These are phyloP conservation scores for Mnemiopsis leidyi DNA, from an alignment of 37 sponge, comb jelly and placozoan species.

Conservation along the genomic window DNA sequence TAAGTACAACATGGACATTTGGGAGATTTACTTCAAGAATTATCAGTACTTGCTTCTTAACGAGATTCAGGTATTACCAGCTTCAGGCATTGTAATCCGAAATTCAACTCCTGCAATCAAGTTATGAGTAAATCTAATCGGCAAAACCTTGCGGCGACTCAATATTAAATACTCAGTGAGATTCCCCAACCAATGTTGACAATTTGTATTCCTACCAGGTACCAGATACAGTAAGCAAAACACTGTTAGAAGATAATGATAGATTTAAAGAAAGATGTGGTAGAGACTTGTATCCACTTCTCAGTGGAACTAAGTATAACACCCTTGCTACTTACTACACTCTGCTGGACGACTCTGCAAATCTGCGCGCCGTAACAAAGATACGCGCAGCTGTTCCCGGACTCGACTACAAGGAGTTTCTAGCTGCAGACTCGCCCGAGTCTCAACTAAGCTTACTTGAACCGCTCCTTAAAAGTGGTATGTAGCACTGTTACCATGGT, in stretches of 20 bases:
- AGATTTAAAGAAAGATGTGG: neutral
- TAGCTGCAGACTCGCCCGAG: neutral
- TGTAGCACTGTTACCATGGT: too few relatives aligned
- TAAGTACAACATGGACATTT: conserved; percentile 44
- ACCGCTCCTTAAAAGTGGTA: conserved; percentile 46
- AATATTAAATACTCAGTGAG: too few relatives aligned
- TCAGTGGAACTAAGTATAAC: conserved; percentile 18
- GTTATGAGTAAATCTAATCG: too few relatives aligned
- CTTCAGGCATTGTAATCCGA: too few relatives aligned
- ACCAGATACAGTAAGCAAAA: neutral
- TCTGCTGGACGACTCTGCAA: neutral
- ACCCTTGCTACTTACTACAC: neutral
- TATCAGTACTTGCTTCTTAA: neutral
- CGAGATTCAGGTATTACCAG: conserved; percentile 8
- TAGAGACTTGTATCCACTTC: neutral
- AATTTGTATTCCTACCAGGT: too few relatives aligned
- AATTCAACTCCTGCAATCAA: too few relatives aligned
- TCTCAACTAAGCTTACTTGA: neutral
- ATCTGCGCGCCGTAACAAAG: neutral
- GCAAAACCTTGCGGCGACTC: too few relatives aligned
- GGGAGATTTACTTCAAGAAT: conserved; percentile 35
- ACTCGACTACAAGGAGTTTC: conserved; percentile 45
- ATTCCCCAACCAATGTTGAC: too few relatives aligned
- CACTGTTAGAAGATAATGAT: neutral
- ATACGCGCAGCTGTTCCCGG: conserved; percentile 2